Evolutionary conservation across 2,888 invertebrate species (phyloP), one percentile per base, ranked within the genome.

Genomic region (Nematopogon swammerdamellus): DNA sequence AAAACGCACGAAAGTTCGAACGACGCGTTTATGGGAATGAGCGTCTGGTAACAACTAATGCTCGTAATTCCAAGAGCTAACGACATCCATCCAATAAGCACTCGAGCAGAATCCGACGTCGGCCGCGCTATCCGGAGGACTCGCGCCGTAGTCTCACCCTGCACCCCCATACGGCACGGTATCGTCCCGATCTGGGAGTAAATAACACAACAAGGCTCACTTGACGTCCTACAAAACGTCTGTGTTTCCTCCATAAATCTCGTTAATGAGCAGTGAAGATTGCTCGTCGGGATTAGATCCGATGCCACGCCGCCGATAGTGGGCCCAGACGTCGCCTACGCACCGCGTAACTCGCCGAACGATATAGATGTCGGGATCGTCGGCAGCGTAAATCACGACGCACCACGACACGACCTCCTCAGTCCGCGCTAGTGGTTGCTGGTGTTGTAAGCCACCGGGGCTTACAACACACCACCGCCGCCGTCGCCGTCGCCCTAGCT

Each of bases 181-280:
- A 72, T 72, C 72, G 65, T 61, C 59, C 58, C 61, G 64, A 71
- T 71, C 72, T 67, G 64, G 57, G 65, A 67, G 71, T 72, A 73
- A 75, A 75, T 72, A 72, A 72, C 67, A 66, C 63, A 63, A 65
- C 62, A 61, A 57, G 61, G 61, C 60, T 62, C 67, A 65, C 68
- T 67, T 62, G 16, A 16, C 43, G n/a, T 67, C 68, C 67, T 44
- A 66, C 64, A 63, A 62, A 60, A 64, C 68, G 70, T 70, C 71
- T 68, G 63, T 62, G 67, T 70, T 67, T 64, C 63, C 66, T 65
- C 69, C 68, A 75, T 77, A 77, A 74, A 77, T 77, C 74, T 72
- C 64, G 67, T 74, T 76, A 77, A 77, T 77, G 77, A 77, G 75
- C 66, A 65, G 69, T 66, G 63, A 62, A 63, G 74, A 75, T 73